Evolutionary conservation across 2,113 vertebrate species (phyloP).

Genomic region (Pedionomus torquatus): DNA sequence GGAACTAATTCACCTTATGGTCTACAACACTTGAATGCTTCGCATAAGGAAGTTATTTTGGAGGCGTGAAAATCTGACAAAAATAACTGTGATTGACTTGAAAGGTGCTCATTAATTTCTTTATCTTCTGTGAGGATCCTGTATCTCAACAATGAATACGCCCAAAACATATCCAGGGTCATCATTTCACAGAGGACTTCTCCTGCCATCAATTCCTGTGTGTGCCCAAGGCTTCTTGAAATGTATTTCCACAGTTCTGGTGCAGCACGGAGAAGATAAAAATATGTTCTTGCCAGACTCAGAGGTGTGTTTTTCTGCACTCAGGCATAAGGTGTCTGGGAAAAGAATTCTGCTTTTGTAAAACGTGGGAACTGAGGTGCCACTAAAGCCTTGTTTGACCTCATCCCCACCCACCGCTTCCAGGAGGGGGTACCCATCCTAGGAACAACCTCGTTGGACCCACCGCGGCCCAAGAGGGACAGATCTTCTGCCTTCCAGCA

Average conservation of each 20-base stretch:
- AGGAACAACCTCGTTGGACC: neutral
- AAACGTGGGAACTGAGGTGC: neutral
- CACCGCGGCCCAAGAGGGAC: neutral
- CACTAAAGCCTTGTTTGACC: neutral
- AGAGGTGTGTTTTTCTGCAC: neutral
- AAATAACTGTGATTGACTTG: neutral
- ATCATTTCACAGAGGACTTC: neutral
- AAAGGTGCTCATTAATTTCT: neutral
- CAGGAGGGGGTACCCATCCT: neutral
- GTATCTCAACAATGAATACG: fast-evolving
- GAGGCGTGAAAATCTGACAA: neutral
- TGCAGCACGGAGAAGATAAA: fast-evolving
- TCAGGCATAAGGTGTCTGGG: fast-evolving
- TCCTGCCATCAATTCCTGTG: neutral
- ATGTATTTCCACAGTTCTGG: neutral
- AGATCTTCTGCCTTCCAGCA: neutral
- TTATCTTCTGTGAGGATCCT: neutral
- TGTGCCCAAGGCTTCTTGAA: neutral
- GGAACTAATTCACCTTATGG: neutral
- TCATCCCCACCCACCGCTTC: neutral
- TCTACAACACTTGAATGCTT: neutral
- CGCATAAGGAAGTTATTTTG: neutral
- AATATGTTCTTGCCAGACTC: neutral
- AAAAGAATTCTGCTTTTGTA: neutral
- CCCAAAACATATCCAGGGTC: neutral